A percentile compares a stretch with the other conserved stretches of the same genome.
These are phyloP conservation scores for Proteles cristata DNA, from an alignment of 2,113 vertebrate species.

Conservation along the genomic window DNA sequence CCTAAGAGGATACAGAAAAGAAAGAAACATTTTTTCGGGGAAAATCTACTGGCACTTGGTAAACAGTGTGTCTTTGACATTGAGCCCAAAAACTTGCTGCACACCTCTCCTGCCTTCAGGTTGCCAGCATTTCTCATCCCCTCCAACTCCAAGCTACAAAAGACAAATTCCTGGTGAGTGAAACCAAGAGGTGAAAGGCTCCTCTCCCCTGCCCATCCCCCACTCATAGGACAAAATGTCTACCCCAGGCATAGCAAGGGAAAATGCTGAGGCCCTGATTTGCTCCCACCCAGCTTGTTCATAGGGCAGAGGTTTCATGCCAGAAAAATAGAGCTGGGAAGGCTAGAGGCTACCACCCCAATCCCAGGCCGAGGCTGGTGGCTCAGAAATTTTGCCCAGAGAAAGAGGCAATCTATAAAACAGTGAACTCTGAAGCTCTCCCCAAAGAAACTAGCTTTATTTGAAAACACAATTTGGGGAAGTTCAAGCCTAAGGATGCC, in stretches of 20 bases:
- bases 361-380: neutral
- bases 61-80: neutral
- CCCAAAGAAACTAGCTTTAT: neutral
- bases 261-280: neutral
- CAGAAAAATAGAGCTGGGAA: neutral
- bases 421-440: neutral
- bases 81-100: neutral
- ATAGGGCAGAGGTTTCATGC: neutral
- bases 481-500: neutral
- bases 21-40: neutral
- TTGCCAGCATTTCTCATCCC: neutral
- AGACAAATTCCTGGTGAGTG: neutral
- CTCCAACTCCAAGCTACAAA: neutral
- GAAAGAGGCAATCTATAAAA: neutral
- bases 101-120: neutral
- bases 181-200: neutral
- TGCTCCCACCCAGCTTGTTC: neutral
- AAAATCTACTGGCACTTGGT: constrained; percentile 25
- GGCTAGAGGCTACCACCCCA: neutral
- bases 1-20: neutral
- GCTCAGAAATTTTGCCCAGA: neutral
- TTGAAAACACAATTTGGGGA: neutral
- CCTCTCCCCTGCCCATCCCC: neutral
- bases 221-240: neutral
- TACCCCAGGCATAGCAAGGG: neutral